Evolutionary conservation across 2,888 invertebrate species (phyloP).

Genomic region (Rhagonycha fulva): DNA sequence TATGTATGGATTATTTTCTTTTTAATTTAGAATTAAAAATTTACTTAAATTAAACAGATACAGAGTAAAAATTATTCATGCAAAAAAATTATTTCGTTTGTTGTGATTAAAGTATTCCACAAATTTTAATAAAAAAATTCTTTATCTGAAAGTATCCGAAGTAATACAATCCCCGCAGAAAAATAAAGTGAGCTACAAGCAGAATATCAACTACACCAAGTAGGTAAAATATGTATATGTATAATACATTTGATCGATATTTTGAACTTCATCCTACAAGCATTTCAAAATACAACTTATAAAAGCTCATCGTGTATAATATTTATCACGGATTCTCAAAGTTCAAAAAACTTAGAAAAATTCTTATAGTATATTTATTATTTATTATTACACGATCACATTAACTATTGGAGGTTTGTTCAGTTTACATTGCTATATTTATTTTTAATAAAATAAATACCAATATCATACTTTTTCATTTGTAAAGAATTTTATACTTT

Average conservation of each 20-base stretch:
- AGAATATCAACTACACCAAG: not conserved
- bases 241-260: not conserved
- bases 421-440: too few species aligned
- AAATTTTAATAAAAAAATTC: not conserved
- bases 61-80: too few species aligned
- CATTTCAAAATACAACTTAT: not conserved
- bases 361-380: too few species aligned
- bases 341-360: not conserved
- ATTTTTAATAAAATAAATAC: too few species aligned
- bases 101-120: not conserved
- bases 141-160: not conserved
- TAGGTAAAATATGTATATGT: not conserved
- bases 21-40: too few species aligned
- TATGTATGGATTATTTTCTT: too few species aligned
- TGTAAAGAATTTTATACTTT: too few species aligned
- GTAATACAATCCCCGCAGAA: not conserved
- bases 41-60: too few species aligned
- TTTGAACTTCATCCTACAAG: not conserved
- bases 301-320: not conserved
- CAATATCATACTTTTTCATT: too few species aligned
- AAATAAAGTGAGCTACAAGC: not conserved
- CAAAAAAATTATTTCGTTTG: too few species aligned
- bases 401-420: too few species aligned
- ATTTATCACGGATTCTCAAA: not conserved
- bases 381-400: too few species aligned